phyloP scores from a whole-genome alignment of 2,888 invertebrate species.

The Synergus itoensis region DNA sequence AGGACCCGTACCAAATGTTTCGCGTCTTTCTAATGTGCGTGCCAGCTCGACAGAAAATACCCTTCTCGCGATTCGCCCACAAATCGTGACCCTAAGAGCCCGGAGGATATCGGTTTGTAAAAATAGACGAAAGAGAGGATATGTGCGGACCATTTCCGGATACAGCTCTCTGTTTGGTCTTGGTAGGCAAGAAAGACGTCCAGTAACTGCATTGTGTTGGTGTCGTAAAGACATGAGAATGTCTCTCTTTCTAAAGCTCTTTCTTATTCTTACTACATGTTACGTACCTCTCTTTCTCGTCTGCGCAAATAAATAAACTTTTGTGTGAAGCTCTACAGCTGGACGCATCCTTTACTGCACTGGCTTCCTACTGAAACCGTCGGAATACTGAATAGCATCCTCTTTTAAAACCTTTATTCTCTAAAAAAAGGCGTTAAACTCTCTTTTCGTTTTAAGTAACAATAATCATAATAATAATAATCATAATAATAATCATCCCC shows the following conservation, averaged over 20 bases:
- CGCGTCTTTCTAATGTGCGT: conserved; percentile 23
- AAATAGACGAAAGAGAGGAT: conserved; percentile 63
- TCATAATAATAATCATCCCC: background rate
- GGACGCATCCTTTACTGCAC: conserved; percentile 48
- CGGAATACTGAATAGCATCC: conserved; percentile 15
- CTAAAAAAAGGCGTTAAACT: conserved; percentile 7
- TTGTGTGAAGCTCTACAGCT: conserved; percentile 63
- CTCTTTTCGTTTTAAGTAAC: background rate
- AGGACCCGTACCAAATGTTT: conserved; percentile 10
- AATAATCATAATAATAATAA: too few species aligned
- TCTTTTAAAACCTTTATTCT: background rate
- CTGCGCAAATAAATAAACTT: conserved; percentile 65
- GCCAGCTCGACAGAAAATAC: conserved; percentile 17
- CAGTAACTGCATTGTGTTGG: conserved; percentile 38
- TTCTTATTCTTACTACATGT: conserved; percentile 17
- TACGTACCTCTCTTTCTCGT: conserved; percentile 44
- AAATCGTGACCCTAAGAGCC: conserved; percentile 27
- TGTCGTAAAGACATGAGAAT: conserved; percentile 46
- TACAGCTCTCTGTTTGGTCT: conserved; percentile 48
- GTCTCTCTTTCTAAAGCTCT: conserved; percentile 43
- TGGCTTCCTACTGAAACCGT: conserved; percentile 7
- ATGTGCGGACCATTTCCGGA: conserved; percentile 66
- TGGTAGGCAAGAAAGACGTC: conserved; percentile 53
- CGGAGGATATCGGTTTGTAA: conserved; percentile 58
- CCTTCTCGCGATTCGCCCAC: conserved; percentile 18